phyloP scores from a whole-genome alignment of 1,140 invertebrate genomes.

The Zophobas atratus region DNA sequence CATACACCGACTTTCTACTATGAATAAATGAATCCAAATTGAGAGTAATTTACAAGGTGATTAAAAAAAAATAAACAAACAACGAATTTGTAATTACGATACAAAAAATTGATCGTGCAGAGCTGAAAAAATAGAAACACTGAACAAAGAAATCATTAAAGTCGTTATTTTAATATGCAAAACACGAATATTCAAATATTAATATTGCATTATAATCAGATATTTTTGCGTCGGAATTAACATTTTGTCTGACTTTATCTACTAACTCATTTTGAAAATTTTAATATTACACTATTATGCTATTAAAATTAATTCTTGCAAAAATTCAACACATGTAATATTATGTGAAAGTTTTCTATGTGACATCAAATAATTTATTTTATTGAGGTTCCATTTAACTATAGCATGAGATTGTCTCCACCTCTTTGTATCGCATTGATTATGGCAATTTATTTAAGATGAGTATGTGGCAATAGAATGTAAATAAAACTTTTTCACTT shows the following conservation, averaged over 20 bases:
- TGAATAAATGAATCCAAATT: constrained; percentile 27
- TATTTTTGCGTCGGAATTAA: no score
- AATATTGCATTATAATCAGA: neutral
- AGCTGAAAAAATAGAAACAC: constrained; percentile 11
- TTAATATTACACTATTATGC: no score
- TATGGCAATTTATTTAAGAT: constrained; percentile 20
- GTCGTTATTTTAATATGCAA: constrained; percentile 1
- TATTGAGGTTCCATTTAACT: no score
- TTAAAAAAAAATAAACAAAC: constrained; percentile 1
- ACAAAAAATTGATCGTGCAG: neutral
- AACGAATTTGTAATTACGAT: constrained; percentile 5
- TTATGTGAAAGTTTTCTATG: neutral
- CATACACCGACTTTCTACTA: constrained; percentile 21
- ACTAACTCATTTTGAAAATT: no score
- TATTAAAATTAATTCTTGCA: no score
- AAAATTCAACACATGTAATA: no score
- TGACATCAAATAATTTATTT: neutral
- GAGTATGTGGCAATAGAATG: constrained; percentile 33
- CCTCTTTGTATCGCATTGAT: neutral
- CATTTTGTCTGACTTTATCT: no score
- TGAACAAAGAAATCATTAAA: constrained; percentile 4
- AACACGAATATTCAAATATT: constrained; percentile 18
- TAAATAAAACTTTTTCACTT: constrained; percentile 40
- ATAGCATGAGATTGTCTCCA: neutral
- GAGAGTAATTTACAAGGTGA: neutral